These are phyloP conservation scores for Pithys albifrons DNA, from an alignment of 2,113 vertebrate species.

Conservation along the genomic window DNA sequence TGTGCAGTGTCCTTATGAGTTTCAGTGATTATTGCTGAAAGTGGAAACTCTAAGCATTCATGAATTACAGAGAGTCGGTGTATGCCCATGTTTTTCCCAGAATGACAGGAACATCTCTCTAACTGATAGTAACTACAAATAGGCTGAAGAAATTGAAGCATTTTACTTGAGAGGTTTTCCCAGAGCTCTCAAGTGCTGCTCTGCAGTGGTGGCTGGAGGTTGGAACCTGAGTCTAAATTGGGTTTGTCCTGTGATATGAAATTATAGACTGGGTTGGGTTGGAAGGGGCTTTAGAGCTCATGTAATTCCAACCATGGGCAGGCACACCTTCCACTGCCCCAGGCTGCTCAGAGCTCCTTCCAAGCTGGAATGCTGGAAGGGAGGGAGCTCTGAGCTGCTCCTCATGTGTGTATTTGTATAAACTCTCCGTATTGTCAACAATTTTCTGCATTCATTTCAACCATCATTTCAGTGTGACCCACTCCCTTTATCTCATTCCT, in stretches of 20 bases:
- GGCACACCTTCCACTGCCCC: not conserved
- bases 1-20: fast-evolving
- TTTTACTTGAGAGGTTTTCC: not conserved
- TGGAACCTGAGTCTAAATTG: not conserved
- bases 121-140: not conserved
- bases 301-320: not conserved
- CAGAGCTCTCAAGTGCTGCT: not conserved
- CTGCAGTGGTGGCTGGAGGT: fast-evolving
- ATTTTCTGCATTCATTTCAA: not conserved
- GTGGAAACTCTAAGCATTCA: fast-evolving
- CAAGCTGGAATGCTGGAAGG: not conserved
- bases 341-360: not conserved
- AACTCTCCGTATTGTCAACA: not conserved
- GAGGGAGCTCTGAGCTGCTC: not conserved
- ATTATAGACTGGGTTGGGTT: not conserved
- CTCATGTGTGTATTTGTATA: too few species aligned
- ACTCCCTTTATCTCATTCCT: not conserved
- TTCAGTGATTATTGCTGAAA: not conserved
- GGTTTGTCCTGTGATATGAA: fast-evolving
- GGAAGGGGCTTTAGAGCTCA: not conserved
- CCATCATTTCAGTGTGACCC: not conserved
- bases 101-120: not conserved
- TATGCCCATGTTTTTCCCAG: not conserved
- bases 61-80: not conserved
- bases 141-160: not conserved